Evolutionary conservation across 2,888 invertebrate species (phyloP), one percentile per base, ranked within the genome.

Genomic region (Teinopalpus imperialis): DNA sequence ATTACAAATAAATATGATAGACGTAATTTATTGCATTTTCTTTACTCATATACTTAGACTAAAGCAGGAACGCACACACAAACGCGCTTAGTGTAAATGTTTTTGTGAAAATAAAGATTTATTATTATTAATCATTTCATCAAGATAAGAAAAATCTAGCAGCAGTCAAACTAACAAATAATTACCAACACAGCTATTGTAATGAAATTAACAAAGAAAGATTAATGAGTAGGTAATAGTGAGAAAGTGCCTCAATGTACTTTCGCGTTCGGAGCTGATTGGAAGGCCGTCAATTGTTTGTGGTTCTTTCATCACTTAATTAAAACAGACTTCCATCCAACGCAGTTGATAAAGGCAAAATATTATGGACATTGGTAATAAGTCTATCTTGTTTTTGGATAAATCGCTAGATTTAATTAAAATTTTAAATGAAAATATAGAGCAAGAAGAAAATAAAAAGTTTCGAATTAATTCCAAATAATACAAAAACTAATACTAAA

Each of bases 261-360:
- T n/a, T n/a, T n/a, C 31, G 32, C 5, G 30, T 21, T 21, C 21
- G 9, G n/a, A 3, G 13, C 2, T 2, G 32, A 32, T 41, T 41
- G 42, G 42, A 42, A 18, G 16, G 12, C 9, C 8, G 26, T 34
- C 42, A 42, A 42, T 34, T 20, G 42, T 42, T 34, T 34, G 26
- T 10, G 32, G 26, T 26, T 42, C 26, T 34, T 34, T 26, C 34
- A 20, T 27, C 3, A 26, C 34, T 27, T 42, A 24, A 34, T 34
- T 34, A 42, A 27, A 13, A 34, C 10, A 8, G 9, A 18, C 10
- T 5, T 7, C 20, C 12, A 4, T 13, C 6, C 7, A 12, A n/a
- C 7, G 10, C n/a, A 12, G 26, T 16, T 21, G 21, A 8, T 40
- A n/a, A n/a, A n/a, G n/a, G n/a, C n/a, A n/a, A n/a, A n/a, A n/a